Evolutionary conservation across 1,140 invertebrate species (phyloP).

Genomic region (Charaxes varanes): DNA sequence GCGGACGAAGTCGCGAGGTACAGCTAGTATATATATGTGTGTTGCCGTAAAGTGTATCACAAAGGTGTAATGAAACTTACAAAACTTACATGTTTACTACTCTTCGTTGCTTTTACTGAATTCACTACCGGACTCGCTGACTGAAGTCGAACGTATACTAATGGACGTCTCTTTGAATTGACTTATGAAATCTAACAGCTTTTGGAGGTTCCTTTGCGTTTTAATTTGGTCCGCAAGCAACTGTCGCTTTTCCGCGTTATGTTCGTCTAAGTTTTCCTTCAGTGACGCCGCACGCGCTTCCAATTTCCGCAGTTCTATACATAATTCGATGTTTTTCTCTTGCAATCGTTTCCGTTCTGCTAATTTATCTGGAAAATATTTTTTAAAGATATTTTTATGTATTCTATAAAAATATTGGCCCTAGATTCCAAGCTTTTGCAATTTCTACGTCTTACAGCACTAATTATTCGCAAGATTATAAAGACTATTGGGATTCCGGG

Average conservation of each 20-base stretch:
- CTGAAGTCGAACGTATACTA: conserved; percentile 48
- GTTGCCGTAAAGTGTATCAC: too few relatives aligned
- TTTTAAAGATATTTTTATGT: too few relatives aligned
- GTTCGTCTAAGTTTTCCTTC: conserved; percentile 66
- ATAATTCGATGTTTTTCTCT: conserved; percentile 64
- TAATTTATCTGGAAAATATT: conserved; percentile 62
- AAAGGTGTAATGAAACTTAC: too few relatives aligned
- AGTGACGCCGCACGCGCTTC: conserved; percentile 57
- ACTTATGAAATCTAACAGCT: conserved; percentile 67
- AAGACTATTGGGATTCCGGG: too few relatives aligned
- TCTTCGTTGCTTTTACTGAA: conserved; percentile 63
- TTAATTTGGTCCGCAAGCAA: conserved; percentile 66
- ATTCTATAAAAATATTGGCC: too few relatives aligned
- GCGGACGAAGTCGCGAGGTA: too few relatives aligned
- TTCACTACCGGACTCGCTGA: conserved; percentile 55
- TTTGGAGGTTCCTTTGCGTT: conserved; percentile 66
- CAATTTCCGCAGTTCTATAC: conserved; percentile 58
- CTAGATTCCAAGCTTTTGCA: too few relatives aligned
- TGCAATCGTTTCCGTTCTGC: conserved; percentile 61
- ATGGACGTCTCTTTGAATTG: conserved; percentile 68
- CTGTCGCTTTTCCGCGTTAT: conserved; percentile 63
- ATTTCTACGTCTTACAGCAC: too few relatives aligned
- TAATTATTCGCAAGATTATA: too few relatives aligned
- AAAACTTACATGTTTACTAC: too few relatives aligned
- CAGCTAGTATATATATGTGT: too few relatives aligned